Percentiles rank a stretch among this genome's conserved stretches.
phyloP scores from a whole-genome alignment of 2,113 vertebrate genomes.

The Columba livia region DNA sequence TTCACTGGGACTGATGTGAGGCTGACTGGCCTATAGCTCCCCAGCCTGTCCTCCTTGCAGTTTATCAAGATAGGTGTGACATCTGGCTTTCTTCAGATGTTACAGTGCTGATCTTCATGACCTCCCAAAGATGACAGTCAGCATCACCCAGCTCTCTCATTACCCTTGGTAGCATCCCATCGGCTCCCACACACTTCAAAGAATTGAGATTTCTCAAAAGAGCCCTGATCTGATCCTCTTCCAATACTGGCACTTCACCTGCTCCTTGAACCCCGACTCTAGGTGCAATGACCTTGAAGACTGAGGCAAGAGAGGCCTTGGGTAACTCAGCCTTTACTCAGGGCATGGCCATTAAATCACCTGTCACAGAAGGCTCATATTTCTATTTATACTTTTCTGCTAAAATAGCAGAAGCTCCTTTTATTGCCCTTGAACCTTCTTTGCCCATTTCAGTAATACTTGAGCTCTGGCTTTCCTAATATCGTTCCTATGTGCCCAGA shows the following conservation, averaged over 20 bases:
- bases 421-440: not conserved
- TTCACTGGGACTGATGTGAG: not conserved
- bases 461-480: not conserved
- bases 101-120: fast-evolving
- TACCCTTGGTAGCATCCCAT: not conserved
- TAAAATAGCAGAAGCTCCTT: not conserved
- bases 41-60: not conserved
- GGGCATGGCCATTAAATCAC: not conserved
- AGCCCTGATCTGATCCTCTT: not conserved
- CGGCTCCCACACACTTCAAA: not conserved
- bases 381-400: not conserved
- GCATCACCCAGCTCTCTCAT: not conserved
- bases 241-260: not conserved
- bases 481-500: not conserved
- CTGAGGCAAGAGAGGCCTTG: not conserved
- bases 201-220: not conserved
- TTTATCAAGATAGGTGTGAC: not conserved
- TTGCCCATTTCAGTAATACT: not conserved
- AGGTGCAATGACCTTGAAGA: not conserved
- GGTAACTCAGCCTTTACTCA: not conserved
- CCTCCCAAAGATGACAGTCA: not conserved
- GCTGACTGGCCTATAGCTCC: not conserved
- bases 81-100: not conserved
- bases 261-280: not conserved
- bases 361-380: not conserved